A percentile compares a stretch with the other conserved stretches of the same genome.
phyloP scores from a whole-genome alignment of 2,113 vertebrate genomes.

The Arizona elegans region DNA sequence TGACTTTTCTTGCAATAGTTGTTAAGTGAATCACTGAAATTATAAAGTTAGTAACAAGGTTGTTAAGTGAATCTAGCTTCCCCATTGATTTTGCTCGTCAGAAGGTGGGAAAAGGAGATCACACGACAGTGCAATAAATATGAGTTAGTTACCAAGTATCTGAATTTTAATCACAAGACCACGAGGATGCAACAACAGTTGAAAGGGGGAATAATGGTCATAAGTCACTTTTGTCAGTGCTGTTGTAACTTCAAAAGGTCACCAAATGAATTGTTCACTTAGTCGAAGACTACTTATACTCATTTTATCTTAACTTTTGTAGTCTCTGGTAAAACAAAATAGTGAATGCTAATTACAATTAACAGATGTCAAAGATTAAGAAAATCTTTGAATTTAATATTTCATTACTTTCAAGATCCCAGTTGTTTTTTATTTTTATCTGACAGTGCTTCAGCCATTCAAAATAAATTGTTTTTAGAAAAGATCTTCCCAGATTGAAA shows the following conservation, averaged over 20 bases:
- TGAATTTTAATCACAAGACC: neutral
- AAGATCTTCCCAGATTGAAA: neutral
- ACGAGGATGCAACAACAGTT: too few species aligned
- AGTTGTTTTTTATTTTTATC: neutral
- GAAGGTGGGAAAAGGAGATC: neutral
- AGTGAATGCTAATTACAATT: neutral
- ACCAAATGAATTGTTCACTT: neutral
- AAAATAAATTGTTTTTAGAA: neutral
- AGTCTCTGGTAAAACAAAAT: neutral
- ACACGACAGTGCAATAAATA: too few species aligned
- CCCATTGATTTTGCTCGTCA: neutral
- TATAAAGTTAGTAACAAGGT: neutral
- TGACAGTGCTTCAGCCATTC: neutral
- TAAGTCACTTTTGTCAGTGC: neutral
- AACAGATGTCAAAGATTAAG: neutral
- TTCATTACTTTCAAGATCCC: neutral
- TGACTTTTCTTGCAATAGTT: neutral
- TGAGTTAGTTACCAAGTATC: neutral
- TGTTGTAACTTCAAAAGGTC: neutral
- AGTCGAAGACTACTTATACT: neutral
- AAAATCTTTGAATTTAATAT: neutral
- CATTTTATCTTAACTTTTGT: neutral
- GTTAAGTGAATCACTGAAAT: neutral
- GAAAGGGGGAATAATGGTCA: too few species aligned
- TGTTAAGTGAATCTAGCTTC: neutral